Conservation (phyloP, 2,113 vertebrate species). For the Amblyopsis rosae region DNA sequence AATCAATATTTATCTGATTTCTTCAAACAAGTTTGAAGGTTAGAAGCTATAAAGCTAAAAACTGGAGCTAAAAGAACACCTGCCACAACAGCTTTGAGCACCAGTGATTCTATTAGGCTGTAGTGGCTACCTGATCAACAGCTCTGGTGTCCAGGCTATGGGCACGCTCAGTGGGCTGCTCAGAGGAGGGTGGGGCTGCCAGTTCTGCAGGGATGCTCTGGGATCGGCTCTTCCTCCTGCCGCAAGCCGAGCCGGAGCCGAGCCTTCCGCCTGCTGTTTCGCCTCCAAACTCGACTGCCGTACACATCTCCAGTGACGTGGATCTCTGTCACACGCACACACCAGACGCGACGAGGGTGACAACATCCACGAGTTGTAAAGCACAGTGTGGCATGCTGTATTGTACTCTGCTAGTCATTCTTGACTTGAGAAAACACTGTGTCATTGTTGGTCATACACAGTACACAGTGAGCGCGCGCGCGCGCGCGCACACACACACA, state of each 20-base stretch:
- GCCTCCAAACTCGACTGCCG: constrained; percentile 44
- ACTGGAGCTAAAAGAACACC: too few species aligned
- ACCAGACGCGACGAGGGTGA: constrained; percentile 22
- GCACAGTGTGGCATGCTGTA: constrained; percentile 14
- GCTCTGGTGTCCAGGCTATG: constrained; percentile 52
- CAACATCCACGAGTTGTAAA: constrained; percentile 30
- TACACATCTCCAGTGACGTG: constrained; percentile 63
- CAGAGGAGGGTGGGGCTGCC: constrained; percentile 54
- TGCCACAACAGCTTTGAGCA: neutral
- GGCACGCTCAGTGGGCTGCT: constrained; percentile 58
- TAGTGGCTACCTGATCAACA: constrained; percentile 63
- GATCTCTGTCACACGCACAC: constrained; percentile 67
- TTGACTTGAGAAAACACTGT: too few species aligned
- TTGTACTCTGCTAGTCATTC: neutral
- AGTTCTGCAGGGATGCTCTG: constrained; percentile 70
- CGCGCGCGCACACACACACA: constrained; percentile 6
- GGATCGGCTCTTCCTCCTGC: constrained; percentile 40
- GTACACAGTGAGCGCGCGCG: constrained; percentile 3
- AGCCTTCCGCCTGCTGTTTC: constrained; percentile 55
- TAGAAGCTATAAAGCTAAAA: constrained; percentile 17
- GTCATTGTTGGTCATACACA: too few species aligned
- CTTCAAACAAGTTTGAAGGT: neutral
- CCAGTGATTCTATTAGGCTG: constrained; percentile 7
- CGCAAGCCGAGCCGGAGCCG: constrained; percentile 44
- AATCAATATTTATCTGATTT: too few species aligned